Evolutionary conservation across 2,888 invertebrate species (phyloP).

Genomic region (Blastobasis lacticolella): DNA sequence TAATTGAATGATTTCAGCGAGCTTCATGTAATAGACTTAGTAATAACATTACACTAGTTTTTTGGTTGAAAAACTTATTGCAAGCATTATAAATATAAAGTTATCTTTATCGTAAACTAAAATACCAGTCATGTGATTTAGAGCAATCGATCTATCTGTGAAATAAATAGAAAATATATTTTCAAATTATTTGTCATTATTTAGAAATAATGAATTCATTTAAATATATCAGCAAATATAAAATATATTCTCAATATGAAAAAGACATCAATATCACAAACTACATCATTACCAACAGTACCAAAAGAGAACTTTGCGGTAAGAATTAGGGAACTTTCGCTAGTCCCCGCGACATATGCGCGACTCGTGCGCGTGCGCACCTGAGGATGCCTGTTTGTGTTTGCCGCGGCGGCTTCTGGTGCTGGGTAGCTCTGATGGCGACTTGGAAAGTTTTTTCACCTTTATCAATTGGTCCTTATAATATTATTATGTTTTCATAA

Average conservation of each 20-base stretch:
- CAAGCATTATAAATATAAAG: too few relatives aligned
- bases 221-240: background rate
- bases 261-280: background rate
- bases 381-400: conserved; percentile 18
- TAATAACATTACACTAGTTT: too few relatives aligned
- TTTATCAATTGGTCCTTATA: too few relatives aligned
- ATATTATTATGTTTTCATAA: too few relatives aligned
- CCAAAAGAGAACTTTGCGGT: background rate
- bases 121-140: too few relatives aligned
- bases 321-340: conserved; percentile 3
- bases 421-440: too few relatives aligned
- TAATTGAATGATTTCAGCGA: too few relatives aligned
- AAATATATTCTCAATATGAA: background rate
- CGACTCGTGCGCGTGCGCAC: conserved; percentile 55
- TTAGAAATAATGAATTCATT: background rate
- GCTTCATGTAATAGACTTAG: background rate
- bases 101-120: too few relatives aligned
- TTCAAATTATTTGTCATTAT: background rate
- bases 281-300: background rate
- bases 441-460: too few relatives aligned
- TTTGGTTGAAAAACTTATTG: too few relatives aligned
- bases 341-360: conserved; percentile 39
- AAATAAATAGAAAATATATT: background rate
- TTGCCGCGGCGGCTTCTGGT: too few relatives aligned
- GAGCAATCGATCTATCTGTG: too few relatives aligned